Percentiles rank a stretch among this genome's conserved stretches.
phyloP scores from a whole-genome alignment of 2,888 invertebrate genomes.

The Cantharis rufa region DNA sequence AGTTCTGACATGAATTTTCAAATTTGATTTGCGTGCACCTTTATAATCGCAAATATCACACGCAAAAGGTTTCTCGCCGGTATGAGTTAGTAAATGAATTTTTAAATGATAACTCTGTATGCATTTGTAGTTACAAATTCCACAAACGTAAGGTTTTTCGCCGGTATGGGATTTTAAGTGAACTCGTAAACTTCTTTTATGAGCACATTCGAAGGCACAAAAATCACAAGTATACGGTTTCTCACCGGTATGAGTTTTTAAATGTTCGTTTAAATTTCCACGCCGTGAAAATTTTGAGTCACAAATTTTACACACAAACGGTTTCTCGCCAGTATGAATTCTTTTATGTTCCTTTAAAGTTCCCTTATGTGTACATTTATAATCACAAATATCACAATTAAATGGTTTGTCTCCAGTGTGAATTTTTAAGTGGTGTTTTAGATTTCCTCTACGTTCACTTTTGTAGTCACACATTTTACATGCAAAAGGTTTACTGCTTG shows the following conservation, averaged over 20 bases:
- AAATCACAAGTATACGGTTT: background rate
- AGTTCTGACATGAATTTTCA: background rate
- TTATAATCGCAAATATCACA: background rate
- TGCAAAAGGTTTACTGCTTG: background rate
- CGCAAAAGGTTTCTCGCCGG: background rate
- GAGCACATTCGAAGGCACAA: background rate
- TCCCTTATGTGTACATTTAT: background rate
- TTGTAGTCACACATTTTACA: background rate
- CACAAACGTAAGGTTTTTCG: background rate
- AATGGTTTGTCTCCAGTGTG: background rate
- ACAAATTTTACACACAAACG: background rate
- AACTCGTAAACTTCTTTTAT: background rate
- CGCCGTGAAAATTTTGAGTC: background rate
- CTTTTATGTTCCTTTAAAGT: background rate
- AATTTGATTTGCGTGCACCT: background rate
- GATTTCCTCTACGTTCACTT: background rate
- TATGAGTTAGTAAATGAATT: background rate
- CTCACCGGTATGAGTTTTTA: background rate
- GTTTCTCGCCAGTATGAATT: background rate
- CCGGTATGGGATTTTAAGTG: background rate
- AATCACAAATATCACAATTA: background rate
- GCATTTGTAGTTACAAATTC: background rate
- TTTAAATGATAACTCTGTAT: background rate
- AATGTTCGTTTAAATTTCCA: background rate
- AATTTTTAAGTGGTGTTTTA: background rate